Percentiles rank a stretch among this genome's conserved stretches.
Evolutionary conservation across 2,888 invertebrate species (phyloP).

Genomic region (Chironomus riparius): DNA sequence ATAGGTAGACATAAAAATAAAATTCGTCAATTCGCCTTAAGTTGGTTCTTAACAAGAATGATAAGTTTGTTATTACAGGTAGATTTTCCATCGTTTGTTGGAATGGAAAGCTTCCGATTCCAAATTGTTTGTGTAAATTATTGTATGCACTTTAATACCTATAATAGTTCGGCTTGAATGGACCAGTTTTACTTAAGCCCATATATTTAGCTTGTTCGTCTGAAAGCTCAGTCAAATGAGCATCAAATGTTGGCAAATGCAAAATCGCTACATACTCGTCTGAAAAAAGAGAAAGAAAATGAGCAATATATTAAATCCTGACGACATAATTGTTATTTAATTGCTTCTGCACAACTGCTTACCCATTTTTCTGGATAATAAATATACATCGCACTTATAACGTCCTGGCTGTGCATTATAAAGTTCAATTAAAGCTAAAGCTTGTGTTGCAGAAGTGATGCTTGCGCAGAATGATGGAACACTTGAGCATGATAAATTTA

Average conservation of each 20-base stretch:
- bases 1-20: background rate
- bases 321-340: background rate
- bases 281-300: constrained; percentile 34
- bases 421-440: constrained; percentile 90
- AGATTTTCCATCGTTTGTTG: background rate
- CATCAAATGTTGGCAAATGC: constrained; percentile 94
- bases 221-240: constrained; percentile 88
- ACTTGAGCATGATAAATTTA: constrained; percentile 93
- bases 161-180: constrained; percentile 98
- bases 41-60: background rate
- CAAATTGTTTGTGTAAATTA: background rate
- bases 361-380: constrained; percentile 98
- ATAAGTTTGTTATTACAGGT: background rate
- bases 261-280: constrained; percentile 97
- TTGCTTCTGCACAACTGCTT: constrained; percentile 32
- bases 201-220: constrained; percentile 97
- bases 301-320: background rate
- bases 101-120: background rate
- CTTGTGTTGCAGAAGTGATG: constrained; percentile 95
- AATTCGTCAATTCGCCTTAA: background rate
- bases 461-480: constrained; percentile 97
- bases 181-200: constrained; percentile 94
- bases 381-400: constrained; percentile 94
- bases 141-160: constrained; percentile 50
- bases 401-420: constrained; percentile 91